These are phyloP conservation scores for Aleiodes testaceus DNA, from an alignment of 2,888 invertebrate species.

Conservation along the genomic window DNA sequence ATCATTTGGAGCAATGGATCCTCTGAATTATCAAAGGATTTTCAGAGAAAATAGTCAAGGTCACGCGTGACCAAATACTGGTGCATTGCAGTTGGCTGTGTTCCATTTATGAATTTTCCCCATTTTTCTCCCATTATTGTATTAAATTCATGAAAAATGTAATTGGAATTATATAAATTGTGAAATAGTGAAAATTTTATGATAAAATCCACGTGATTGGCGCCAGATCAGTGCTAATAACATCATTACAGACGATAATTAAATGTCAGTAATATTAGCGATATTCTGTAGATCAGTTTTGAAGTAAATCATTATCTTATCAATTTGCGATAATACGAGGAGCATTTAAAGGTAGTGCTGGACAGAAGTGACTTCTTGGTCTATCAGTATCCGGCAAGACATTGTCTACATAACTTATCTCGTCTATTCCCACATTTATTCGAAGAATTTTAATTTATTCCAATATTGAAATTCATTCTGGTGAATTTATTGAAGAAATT, in stretches of 20 bases:
- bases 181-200: too few species aligned
- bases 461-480: too few species aligned
- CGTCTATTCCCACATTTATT: not conserved
- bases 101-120: constrained; percentile 22
- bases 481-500: too few species aligned
- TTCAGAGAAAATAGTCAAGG: not conserved
- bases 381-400: constrained; percentile 49
- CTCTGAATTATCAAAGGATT: too few species aligned
- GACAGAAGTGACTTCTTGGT: constrained; percentile 40
- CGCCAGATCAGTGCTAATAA: too few species aligned
- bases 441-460: too few species aligned
- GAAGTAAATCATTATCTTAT: constrained; percentile 50
- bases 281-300: constrained; percentile 33
- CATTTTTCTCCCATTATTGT: not conserved
- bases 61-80: constrained; percentile 17
- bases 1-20: not conserved
- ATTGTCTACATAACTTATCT: constrained; percentile 33
- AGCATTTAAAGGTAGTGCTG: constrained; percentile 51
- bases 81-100: constrained; percentile 32
- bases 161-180: too few species aligned
- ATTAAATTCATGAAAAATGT: too few species aligned
- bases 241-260: too few species aligned
- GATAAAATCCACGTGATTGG: too few species aligned
- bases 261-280: too few species aligned
- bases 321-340: constrained; percentile 46